A percentile compares a stretch with the other conserved stretches of the same genome.
Evolutionary conservation across 2,113 vertebrate genomes (phyloP).

Genomic region (Synodontis membranacea): DNA sequence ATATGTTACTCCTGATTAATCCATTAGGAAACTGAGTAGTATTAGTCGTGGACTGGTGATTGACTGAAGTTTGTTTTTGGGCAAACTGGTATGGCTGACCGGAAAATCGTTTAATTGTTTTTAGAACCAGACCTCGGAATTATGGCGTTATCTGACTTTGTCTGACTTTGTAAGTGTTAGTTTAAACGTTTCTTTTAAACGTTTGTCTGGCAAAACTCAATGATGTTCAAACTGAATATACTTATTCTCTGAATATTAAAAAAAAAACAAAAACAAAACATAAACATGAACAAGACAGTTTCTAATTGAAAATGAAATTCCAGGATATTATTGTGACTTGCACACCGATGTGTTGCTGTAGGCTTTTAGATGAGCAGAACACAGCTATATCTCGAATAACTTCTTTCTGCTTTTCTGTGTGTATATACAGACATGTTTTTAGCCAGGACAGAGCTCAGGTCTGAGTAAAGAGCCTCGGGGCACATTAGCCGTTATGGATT

Average conservation of each 20-base stretch:
- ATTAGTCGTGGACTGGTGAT: background rate
- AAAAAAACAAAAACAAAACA: background rate
- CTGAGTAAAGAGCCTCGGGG: conserved; percentile 3
- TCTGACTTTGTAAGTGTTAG: no score
- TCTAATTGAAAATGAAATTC: background rate
- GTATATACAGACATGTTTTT: conserved; percentile 32
- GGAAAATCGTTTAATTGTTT: background rate
- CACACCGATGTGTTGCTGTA: background rate
- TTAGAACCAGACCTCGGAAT: background rate
- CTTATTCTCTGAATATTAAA: no score
- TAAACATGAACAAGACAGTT: no score
- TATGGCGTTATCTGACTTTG: no score
- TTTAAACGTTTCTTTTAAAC: no score
- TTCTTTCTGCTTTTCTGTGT: conserved; percentile 1
- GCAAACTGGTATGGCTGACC: background rate
- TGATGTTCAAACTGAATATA: background rate
- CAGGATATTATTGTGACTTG: background rate
- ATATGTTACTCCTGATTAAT: background rate
- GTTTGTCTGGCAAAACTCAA: background rate
- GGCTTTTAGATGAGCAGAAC: background rate
- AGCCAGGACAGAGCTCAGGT: conserved; percentile 3
- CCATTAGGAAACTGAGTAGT: background rate
- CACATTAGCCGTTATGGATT: conserved; percentile 4
- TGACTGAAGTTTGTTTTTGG: background rate
- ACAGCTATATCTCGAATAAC: background rate